Base-by-base conservation (phyloP, 2,888 invertebrate genomes). In the Rhabditoides inermis region DNA sequence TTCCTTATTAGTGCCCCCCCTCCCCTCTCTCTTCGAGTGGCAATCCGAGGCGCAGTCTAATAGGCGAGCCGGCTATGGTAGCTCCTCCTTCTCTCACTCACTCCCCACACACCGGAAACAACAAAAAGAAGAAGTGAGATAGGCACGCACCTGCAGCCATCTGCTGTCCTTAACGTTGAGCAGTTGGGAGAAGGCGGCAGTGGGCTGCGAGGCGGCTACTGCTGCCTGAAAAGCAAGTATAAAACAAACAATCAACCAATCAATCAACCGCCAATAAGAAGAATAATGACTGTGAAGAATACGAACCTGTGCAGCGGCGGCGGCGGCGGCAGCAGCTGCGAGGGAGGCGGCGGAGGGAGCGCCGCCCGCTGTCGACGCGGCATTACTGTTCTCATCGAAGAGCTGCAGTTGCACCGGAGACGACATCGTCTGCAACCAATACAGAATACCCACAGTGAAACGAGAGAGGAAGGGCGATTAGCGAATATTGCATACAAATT, bases 81-180 rank as follows among this genome's bases (percentile, higher is more conserved):
- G n/a, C n/a, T n/a, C n/a, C n/a, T n/a, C n/a, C n/a, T n/a, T n/a
- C n/a, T n/a, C n/a, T n/a, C n/a, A n/a, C n/a, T n/a, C n/a, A n/a
- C n/a, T n/a, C n/a, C n/a, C n/a, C n/a, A n/a, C n/a, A n/a, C n/a
- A n/a, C n/a, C n/a, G n/a, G n/a, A n/a, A n/a, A n/a, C n/a, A n/a
- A n/a, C n/a, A n/a, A n/a, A n/a, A n/a, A n/a, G n/a, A n/a, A n/a
- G n/a, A n/a, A n/a, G n/a, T n/a, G n/a, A n/a, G n/a, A 18, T 22
- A 30, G 6, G 26, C 20, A 46, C 63, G 10, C 15, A 68, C 67
- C 81, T 98, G 95, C 77, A 98, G 85, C 98, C 98, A 98, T 80
- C 95, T 88, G 75, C 94, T 94, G 84, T 98, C 98, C 83, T 95
- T 98, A 79, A 90, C 90, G 83, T 90, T 91, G 78, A 91, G 84